A percentile compares a stretch with the other conserved stretches of the same genome.
phyloP scores from a whole-genome alignment of 2,888 invertebrate species.

The Sinopyrophorus schimmeli region DNA sequence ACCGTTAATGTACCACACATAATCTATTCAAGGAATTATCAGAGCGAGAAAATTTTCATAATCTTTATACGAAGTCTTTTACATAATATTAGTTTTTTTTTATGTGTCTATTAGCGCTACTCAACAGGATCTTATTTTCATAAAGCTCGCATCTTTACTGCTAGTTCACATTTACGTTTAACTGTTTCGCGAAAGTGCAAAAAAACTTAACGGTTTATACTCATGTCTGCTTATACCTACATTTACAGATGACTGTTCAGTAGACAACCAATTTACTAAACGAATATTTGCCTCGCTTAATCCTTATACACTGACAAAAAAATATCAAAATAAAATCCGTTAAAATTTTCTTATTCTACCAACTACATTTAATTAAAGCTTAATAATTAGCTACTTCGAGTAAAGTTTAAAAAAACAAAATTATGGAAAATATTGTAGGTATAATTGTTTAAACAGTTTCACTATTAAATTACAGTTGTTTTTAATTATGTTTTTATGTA shows the following conservation, averaged over 20 bases:
- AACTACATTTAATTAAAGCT: no score
- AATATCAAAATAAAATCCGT: no score
- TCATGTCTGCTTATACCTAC: conserved; percentile 7
- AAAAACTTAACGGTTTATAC: conserved; percentile 22
- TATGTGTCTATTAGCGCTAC: conserved; percentile 26
- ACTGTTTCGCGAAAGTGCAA: conserved; percentile 20
- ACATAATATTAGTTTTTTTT: conserved; percentile 33
- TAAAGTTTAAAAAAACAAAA: no score
- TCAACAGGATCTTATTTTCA: conserved; percentile 21
- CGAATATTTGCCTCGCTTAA: no score
- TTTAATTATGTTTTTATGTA: no score
- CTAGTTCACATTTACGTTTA: conserved; percentile 22
- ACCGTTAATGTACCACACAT: conserved; percentile 11
- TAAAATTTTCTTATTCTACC: no score
- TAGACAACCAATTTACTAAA: conserved; percentile 13
- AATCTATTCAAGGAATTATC: conserved; percentile 32
- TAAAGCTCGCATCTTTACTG: conserved; percentile 21
- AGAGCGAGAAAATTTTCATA: conserved; percentile 39
- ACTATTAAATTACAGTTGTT: no score
- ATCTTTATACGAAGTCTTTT: conserved; percentile 33
- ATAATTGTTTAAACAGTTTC: no score
- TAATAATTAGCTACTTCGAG: no score
- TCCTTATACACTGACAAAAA: no score
- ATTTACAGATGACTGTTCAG: conserved; percentile 1
- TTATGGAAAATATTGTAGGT: no score